phyloP scores from a whole-genome alignment of 2,888 invertebrate species.

The Selenia dentaria region DNA sequence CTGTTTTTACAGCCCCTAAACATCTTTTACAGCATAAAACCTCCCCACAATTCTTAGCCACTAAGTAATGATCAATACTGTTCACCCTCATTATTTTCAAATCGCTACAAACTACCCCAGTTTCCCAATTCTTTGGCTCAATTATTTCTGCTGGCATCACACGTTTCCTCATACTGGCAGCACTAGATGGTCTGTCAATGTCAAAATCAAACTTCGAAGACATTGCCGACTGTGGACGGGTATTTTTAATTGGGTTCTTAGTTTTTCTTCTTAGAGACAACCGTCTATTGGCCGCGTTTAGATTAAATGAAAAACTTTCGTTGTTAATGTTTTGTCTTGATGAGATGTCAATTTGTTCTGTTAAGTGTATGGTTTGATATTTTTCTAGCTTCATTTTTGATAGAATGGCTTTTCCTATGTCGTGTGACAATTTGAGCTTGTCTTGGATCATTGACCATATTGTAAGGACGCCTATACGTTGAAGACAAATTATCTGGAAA shows the following conservation, averaged over 20 bases:
- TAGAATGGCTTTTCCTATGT: conserved; percentile 70
- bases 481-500: conserved; percentile 64
- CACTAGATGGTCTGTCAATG: conserved; percentile 58
- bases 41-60: conserved; percentile 69
- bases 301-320: conserved; percentile 45
- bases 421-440: conserved; percentile 45
- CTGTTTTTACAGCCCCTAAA: conserved; percentile 54
- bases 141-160: conserved; percentile 48
- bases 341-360: conserved; percentile 49
- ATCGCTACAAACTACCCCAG: conserved; percentile 58
- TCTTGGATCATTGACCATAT: conserved; percentile 73
- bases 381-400: conserved; percentile 67
- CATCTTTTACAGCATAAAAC: conserved; percentile 60
- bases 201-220: conserved; percentile 44
- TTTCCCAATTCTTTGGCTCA: conserved; percentile 54
- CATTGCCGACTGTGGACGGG: conserved; percentile 54
- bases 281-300: conserved; percentile 67
- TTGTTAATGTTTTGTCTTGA: conserved; percentile 24
- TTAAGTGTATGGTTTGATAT: conserved; percentile 54
- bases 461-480: conserved; percentile 61
- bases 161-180: conserved; percentile 50
- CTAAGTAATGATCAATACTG: conserved; percentile 56
- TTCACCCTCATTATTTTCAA: conserved; percentile 60
- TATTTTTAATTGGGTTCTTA: conserved; percentile 39
- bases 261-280: conserved; percentile 53